Evolutionary conservation across 2,113 vertebrate genomes (phyloP).

Genomic region (Callaeas wilsoni): DNA sequence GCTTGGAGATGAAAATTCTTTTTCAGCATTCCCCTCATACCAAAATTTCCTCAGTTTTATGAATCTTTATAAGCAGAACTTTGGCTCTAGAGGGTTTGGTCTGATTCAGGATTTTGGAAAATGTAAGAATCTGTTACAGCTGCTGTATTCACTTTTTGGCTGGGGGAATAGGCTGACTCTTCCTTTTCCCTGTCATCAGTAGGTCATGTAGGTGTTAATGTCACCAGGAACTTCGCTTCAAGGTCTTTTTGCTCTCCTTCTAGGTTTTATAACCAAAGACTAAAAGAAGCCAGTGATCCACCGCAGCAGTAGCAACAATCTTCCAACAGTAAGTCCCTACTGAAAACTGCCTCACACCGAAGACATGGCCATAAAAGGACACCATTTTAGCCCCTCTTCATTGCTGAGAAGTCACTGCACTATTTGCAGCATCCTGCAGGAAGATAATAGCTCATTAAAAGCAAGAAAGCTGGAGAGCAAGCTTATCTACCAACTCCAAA

Average conservation of each 20-base stretch:
- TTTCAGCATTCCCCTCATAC: neutral
- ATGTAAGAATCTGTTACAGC: neutral
- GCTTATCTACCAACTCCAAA: slow-evolving; percentile 8
- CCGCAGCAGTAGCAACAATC: neutral
- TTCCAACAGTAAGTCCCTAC: neutral
- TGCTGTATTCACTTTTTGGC: neutral
- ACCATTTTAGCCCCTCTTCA: neutral
- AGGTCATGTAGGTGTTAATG: neutral
- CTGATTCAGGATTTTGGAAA: neutral
- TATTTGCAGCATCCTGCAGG: slow-evolving; percentile 10
- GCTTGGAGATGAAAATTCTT: neutral
- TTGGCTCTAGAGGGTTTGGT: neutral
- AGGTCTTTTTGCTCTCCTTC: neutral
- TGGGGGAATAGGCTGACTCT: neutral
- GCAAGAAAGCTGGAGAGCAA: neutral
- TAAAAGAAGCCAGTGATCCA: neutral
- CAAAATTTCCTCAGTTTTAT: neutral
- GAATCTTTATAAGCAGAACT: neutral
- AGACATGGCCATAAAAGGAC: slow-evolving; percentile 17
- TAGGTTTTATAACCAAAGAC: neutral
- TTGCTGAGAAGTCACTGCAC: slow-evolving; percentile 1
- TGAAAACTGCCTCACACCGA: neutral
- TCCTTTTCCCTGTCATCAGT: neutral
- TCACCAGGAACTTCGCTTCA: neutral
- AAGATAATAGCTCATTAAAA: slow-evolving; percentile 21